Base-by-base conservation (phyloP, 2,888 invertebrate species). In the Azorinus chamasolen region DNA sequence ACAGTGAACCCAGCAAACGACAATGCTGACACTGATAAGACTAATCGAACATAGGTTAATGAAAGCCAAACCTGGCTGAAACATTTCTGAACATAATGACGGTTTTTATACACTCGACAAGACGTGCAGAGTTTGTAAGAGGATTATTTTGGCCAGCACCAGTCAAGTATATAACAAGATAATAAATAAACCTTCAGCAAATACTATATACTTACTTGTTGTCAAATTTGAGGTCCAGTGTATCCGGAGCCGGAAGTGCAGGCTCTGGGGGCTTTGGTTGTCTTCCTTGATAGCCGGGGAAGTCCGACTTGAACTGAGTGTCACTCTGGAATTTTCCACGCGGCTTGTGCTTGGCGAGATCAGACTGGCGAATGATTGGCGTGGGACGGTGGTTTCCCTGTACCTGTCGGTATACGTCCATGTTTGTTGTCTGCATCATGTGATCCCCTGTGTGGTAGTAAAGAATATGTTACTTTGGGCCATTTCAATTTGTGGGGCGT, bases 221-320 rank as follows among this genome's bases (percentile, higher is more conserved):
- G 55, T 92, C 86, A 82, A 89, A 91, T 66, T 84, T 88, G 4
- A 92, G 74, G 50, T 91, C 88, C 4, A 92, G 87, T 6, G 90
- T 91, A 10, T 88, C 81, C 1, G 87, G 89, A 0, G 91, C 88
- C 5, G 92, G 92, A 16, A 86, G 84, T 1, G 87, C 86, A 5
- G 89, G 77, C 25, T 71, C 65, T 8, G 90, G 86, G 2, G 89
- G 89, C 25, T 69, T 61, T 2, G 90, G 90, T 66, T 88, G 88
- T 1, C 79, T 68, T 6, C 82, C 81, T 0, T 46, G 39, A 72
- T 83, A 89, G 2, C 85, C 86, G 0, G 88, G 88, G 66, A 89
- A 91, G 63, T 91, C 91, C 8, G 76, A 61, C 70, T 78, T 85
- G 55, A 78, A 85, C 75, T 91, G 91, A 2, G 91, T 89, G 61